A percentile compares a stretch with the other conserved stretches of the same genome.
Conservation (phyloP, 2,113 vertebrate species). For the Thunnus thynnus region DNA sequence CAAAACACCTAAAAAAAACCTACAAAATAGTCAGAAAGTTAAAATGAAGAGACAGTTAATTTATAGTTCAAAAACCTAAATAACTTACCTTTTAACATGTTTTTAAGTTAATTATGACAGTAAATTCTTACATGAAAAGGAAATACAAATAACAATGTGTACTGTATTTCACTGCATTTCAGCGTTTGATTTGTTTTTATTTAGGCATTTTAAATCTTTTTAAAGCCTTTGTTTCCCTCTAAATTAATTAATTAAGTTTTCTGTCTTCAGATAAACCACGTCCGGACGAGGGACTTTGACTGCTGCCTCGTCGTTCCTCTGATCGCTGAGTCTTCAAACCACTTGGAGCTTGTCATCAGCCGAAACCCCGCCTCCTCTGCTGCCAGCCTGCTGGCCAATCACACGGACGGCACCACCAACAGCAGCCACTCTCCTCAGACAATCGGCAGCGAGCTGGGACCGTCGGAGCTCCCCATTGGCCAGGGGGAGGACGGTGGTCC, state of each 20-base stretch:
- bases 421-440: conserved; percentile 67
- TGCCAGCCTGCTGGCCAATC: conserved; percentile 80
- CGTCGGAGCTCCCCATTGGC: conserved; percentile 51
- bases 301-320: conserved; percentile 98
- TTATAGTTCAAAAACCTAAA: too few relatives aligned
- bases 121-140: too few relatives aligned
- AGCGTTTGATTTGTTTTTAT: background rate
- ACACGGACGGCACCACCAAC: conserved; percentile 61
- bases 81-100: too few relatives aligned
- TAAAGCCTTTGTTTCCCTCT: background rate
- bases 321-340: conserved; percentile 97
- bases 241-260: conserved; percentile 38
- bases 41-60: too few relatives aligned
- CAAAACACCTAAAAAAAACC: too few relatives aligned
- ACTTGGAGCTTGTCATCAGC: conserved; percentile 96
- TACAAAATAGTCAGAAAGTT: too few relatives aligned
- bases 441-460: conserved; percentile 56
- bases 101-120: too few relatives aligned
- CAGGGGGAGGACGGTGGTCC: conserved; percentile 73
- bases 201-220: too few relatives aligned
- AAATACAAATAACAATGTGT: background rate
- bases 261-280: conserved; percentile 91
- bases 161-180: background rate
- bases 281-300: conserved; percentile 98
- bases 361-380: conserved; percentile 89